Percentiles rank a stretch among this genome's conserved stretches.
phyloP scores from a whole-genome alignment of 2,888 invertebrate genomes.

The Limnephilus lunatus region DNA sequence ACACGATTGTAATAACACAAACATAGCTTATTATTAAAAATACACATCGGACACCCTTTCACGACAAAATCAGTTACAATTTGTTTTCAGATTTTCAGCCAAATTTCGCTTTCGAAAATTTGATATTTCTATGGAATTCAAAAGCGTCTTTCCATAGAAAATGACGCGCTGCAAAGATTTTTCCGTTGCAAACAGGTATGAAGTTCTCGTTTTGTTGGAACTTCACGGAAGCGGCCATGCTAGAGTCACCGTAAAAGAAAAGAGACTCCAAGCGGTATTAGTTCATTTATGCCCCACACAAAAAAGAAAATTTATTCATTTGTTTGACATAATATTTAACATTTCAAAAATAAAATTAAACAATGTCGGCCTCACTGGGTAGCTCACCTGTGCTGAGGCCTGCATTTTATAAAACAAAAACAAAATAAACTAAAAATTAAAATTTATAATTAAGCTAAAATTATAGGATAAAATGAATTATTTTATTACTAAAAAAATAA shows the following conservation, averaged over 20 bases:
- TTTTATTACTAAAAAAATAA: no score
- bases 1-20: slow-evolving; percentile 47
- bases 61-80: slow-evolving; percentile 58
- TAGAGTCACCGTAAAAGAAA: not conserved
- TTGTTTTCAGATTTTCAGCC: slow-evolving; percentile 60
- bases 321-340: no score
- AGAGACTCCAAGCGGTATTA: not conserved
- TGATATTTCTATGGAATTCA: slow-evolving; percentile 55
- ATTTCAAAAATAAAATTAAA: no score
- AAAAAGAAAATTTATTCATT: no score
- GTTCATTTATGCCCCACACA: no score
- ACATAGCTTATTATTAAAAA: slow-evolving; percentile 51
- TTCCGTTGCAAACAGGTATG: not conserved
- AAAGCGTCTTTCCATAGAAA: slow-evolving; percentile 56
- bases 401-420: no score
- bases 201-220: not conserved
- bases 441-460: no score
- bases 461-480: no score
- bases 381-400: no score
- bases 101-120: slow-evolving; percentile 60
- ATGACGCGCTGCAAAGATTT: not conserved
- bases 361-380: no score
- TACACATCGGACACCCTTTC: slow-evolving; percentile 47
- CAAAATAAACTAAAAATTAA: no score
- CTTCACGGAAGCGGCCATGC: not conserved